These are phyloP conservation scores for Drosophila sturtevanti DNA, from an alignment of 1,140 invertebrate genomes.

Conservation along the genomic window DNA sequence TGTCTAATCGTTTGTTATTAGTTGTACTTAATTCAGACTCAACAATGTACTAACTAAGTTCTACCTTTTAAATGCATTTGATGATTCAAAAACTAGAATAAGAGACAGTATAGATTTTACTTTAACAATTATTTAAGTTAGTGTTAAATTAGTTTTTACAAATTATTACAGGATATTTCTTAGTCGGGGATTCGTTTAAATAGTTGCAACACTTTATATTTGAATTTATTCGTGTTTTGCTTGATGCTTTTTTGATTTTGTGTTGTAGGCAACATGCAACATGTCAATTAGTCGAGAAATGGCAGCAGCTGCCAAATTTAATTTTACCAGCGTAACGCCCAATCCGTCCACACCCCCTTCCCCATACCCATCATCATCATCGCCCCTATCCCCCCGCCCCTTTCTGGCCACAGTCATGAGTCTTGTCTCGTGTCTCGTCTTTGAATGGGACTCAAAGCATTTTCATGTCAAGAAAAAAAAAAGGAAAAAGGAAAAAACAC, in stretches of 20 bases:
- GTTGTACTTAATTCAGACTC: no score
- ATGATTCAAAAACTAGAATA: no score
- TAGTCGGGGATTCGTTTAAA: neutral
- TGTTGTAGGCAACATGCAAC: conserved; percentile 49
- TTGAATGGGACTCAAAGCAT: conserved; percentile 77
- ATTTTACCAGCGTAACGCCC: conserved; percentile 40
- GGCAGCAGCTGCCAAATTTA: conserved; percentile 76
- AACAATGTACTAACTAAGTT: no score
- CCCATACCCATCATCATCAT: no score
- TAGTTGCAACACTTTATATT: neutral
- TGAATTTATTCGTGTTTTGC: neutral
- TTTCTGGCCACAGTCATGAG: neutral
- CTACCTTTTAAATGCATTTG: no score
- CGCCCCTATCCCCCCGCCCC: no score
- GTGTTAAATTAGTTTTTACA: no score
- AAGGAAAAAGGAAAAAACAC: conserved; percentile 23
- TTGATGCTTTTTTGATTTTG: conserved; percentile 5
- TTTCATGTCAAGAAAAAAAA: conserved; percentile 59
- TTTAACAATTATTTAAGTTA: no score
- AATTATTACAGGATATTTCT: neutral
- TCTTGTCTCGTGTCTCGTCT: conserved; percentile 30
- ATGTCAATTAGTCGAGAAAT: conserved; percentile 77
- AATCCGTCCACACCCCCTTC: neutral
- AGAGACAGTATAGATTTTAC: no score
- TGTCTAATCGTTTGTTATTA: no score